Percentiles rank a stretch among this genome's conserved stretches.
These are phyloP conservation scores for Coptotermes formosanus DNA, from an alignment of 1,140 invertebrate genomes.

Conservation along the genomic window DNA sequence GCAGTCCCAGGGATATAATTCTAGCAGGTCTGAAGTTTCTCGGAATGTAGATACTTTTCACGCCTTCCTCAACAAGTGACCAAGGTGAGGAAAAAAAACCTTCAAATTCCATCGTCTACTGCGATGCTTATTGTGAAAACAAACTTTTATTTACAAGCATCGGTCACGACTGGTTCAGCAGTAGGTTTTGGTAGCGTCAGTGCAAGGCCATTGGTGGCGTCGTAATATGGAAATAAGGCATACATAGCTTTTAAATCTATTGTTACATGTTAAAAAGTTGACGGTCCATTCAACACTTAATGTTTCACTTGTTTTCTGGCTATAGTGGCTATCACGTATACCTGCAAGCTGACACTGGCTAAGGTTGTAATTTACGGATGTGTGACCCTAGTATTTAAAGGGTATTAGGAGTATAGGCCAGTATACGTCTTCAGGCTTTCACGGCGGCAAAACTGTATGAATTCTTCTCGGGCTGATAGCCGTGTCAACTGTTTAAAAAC, in stretches of 20 bases:
- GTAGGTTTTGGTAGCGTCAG: background rate
- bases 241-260: background rate
- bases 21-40: too few species aligned
- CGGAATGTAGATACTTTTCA: too few species aligned
- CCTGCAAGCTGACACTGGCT: background rate
- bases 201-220: background rate
- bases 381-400: background rate
- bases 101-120: background rate
- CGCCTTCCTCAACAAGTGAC: too few species aligned
- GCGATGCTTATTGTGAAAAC: background rate
- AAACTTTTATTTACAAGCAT: slow-evolving; percentile 5
- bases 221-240: background rate
- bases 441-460: too few species aligned
- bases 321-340: background rate
- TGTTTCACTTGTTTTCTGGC: background rate
- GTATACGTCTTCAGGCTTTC: too few species aligned
- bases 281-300: background rate
- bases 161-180: background rate
- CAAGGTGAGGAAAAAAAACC: background rate
- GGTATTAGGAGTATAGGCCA: background rate
- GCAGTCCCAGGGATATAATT: too few species aligned
- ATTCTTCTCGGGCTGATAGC: too few species aligned
- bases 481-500: too few species aligned
- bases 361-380: background rate
- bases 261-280: background rate